phyloP scores from a whole-genome alignment of 2,888 invertebrate species.

The Ceraclea dissimilis region DNA sequence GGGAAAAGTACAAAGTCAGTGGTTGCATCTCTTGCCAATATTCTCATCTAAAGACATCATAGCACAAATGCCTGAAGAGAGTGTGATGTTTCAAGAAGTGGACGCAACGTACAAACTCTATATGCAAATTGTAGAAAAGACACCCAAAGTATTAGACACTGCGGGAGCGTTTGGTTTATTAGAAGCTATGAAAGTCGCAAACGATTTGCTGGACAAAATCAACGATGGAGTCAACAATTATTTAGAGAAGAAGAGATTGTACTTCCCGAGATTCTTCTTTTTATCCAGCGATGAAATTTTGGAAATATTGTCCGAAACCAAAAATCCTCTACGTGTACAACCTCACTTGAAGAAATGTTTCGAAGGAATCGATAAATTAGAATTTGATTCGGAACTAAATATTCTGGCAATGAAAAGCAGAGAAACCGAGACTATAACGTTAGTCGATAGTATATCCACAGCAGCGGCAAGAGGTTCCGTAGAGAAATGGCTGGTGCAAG shows the following conservation, averaged over 20 bases:
- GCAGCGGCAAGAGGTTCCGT: slow-evolving; percentile 72
- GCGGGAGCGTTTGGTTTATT: slow-evolving; percentile 60
- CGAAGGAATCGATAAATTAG: slow-evolving; percentile 71
- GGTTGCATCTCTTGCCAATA: slow-evolving; percentile 80
- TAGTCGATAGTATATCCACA: slow-evolving; percentile 57
- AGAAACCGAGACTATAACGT: slow-evolving; percentile 63
- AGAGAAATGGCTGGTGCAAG: slow-evolving; percentile 78
- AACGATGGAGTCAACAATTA: slow-evolving; percentile 78
- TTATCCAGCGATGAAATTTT: slow-evolving; percentile 86
- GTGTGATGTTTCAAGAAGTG: slow-evolving; percentile 66
- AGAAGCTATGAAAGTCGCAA: slow-evolving; percentile 62
- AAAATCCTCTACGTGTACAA: slow-evolving; percentile 76
- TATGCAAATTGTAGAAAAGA: slow-evolving; percentile 54
- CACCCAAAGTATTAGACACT: slow-evolving; percentile 58
- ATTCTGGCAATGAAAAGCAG: slow-evolving; percentile 73
- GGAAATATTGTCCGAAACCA: slow-evolving; percentile 83
- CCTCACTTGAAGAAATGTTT: slow-evolving; percentile 84
- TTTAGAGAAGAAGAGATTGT: slow-evolving; percentile 75
- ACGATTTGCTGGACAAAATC: slow-evolving; percentile 65
- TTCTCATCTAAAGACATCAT: slow-evolving; percentile 83
- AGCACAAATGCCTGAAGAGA: slow-evolving; percentile 80
- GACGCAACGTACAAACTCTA: slow-evolving; percentile 60
- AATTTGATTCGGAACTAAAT: slow-evolving; percentile 63
- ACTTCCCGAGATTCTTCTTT: slow-evolving; percentile 83
- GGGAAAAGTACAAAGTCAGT: slow-evolving; percentile 79